A percentile compares a stretch with the other conserved stretches of the same genome.
Evolutionary conservation across 1,140 invertebrate species (phyloP).

Genomic region (Stegodyphus mimosarum): DNA sequence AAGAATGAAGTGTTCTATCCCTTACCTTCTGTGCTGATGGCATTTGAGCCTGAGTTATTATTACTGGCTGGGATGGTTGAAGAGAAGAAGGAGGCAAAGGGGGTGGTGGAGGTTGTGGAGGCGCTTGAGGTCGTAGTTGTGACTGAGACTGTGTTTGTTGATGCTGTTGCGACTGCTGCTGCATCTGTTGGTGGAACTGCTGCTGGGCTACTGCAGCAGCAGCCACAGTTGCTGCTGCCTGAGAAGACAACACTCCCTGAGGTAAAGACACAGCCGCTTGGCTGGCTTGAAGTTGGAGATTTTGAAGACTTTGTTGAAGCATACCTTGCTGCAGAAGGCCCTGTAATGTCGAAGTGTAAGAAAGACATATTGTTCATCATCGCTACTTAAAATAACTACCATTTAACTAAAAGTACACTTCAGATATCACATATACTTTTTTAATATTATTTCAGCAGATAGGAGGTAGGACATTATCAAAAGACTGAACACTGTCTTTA

Average conservation of each 20-base stretch:
- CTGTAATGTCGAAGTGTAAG: constrained; percentile 27
- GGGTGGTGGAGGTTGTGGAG: constrained; percentile 29
- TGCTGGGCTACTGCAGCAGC: constrained; percentile 80
- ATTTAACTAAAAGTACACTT: no score
- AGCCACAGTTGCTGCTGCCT: constrained; percentile 77
- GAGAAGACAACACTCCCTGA: constrained; percentile 74
- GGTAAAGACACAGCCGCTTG: constrained; percentile 60
- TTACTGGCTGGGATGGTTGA: constrained; percentile 38
- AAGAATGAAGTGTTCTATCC: no score
- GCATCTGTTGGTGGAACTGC: constrained; percentile 68
- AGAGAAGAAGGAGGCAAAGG: constrained; percentile 38
- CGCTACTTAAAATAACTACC: no score
- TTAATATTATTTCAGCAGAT: no score
- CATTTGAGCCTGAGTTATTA: constrained; percentile 54
- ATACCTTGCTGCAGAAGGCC: constrained; percentile 65
- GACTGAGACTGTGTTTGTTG: constrained; percentile 67
- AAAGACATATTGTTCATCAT: no score
- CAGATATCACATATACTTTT: no score
- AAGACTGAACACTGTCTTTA: no score
- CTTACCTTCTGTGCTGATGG: constrained; percentile 34
- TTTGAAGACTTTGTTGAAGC: constrained; percentile 66
- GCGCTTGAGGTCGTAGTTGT: constrained; percentile 52
- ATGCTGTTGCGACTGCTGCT: constrained; percentile 68
- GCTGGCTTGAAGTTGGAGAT: constrained; percentile 75
- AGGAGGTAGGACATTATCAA: no score